Conservation (phyloP, 2,888 invertebrate species). For the Hedychridium roseum region DNA sequence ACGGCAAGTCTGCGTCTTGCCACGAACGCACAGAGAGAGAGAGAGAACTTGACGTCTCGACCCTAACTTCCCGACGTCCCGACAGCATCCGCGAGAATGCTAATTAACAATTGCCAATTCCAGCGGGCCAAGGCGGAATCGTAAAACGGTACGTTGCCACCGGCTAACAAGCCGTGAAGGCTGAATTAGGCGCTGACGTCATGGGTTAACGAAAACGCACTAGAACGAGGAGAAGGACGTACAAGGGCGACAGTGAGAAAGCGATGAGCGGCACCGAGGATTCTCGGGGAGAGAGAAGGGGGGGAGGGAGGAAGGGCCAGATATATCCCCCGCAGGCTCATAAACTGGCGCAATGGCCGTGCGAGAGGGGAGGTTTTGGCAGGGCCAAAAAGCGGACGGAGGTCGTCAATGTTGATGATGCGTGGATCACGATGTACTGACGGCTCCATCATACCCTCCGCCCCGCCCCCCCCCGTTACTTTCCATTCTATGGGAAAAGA, state of each 20-base stretch:
- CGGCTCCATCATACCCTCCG: slow-evolving; percentile 47
- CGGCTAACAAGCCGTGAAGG: slow-evolving; percentile 54
- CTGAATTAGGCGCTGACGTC: slow-evolving; percentile 57
- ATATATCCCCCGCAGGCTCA: slow-evolving; percentile 46
- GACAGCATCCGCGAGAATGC: slow-evolving; percentile 35
- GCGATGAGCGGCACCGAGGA: no score
- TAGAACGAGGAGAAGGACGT: background rate
- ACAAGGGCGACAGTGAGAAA: slow-evolving; percentile 7
- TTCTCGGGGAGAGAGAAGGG: no score
- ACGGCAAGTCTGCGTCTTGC: no score
- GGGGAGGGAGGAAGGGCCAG: slow-evolving; percentile 32
- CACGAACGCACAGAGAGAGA: no score
- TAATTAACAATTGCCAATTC: slow-evolving; percentile 50
- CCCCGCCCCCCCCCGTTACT: slow-evolving; percentile 11
- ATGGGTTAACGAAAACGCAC: slow-evolving; percentile 28
- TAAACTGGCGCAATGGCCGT: slow-evolving; percentile 50
- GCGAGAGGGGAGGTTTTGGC: slow-evolving; percentile 33
- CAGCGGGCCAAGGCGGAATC: slow-evolving; percentile 29
- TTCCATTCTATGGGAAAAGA: slow-evolving; percentile 33
- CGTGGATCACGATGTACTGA: slow-evolving; percentile 61
- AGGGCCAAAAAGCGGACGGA: slow-evolving; percentile 54
- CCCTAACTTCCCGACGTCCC: no score
- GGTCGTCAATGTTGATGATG: slow-evolving; percentile 63
- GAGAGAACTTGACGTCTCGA: no score
- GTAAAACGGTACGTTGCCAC: slow-evolving; percentile 53